Base-by-base conservation (phyloP, 2,888 invertebrate genomes). In the Diabrotica balteata region DNA sequence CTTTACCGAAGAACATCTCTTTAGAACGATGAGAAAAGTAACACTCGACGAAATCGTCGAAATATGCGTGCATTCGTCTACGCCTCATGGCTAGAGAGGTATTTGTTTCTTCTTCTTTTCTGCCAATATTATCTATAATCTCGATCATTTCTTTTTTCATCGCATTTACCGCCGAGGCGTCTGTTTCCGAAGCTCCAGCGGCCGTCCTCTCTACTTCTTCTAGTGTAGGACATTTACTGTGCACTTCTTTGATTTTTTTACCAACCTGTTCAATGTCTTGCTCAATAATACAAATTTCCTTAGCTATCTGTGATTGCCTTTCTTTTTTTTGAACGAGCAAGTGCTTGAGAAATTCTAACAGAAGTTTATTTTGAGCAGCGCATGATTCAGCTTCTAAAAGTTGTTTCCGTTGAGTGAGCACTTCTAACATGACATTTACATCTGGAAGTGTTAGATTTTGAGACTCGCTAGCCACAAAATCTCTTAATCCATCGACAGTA, bases 41-140 rank as follows among this genome's bases (percentile, higher is more conserved):
- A 75, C 94, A 93, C 81, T 93, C 89, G 55, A 94, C 93, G 80
- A 96, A 91, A 83, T 96, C 96, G 69, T 95, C 94, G 83, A 95
- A 95, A 85, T 96, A 95, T 7, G 91, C 90, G 76, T 92, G 90
- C 87, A 96, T 91, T 11, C 94, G 86, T 67, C 91, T 86, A 80
- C 93, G 88, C 43, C 94, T 85, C 32, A 90, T 86, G 0, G 92
- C 90, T 44, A 94, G 83, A 2, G 77, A 77, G 8, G 77, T 69
- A 10, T 74, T 74, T 1, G 73, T 73, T 9, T 78, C 79, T 52
- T 69, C 69, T 43, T 69, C 69, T 42, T 67, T 64, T 7, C 62
- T 17, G 55, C 86, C 87, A 69, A 88, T 88, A 67, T 86, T 87
- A 73, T 86, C 87, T 64, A 87, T 86, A 63, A 87, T 79, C 74